Percentiles rank a stretch among this genome's conserved stretches.
These are phyloP conservation scores for Solea senegalensis DNA, from an alignment of 2,113 vertebrate species.

Conservation along the genomic window DNA sequence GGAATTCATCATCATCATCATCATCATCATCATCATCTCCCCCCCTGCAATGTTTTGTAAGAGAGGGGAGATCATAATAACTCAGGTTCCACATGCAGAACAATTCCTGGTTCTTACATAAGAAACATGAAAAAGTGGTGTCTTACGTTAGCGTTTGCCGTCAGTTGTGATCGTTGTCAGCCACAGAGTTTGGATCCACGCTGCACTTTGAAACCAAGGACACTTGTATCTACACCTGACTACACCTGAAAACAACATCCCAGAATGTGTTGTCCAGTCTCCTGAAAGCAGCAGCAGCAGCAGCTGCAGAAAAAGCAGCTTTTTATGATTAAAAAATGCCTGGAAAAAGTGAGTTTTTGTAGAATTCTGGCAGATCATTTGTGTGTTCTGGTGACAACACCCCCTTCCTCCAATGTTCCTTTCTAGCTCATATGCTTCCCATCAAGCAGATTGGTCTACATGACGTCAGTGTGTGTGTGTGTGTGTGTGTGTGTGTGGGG, in stretches of 20 bases:
- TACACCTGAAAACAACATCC: background rate
- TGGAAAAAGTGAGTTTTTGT: conserved; percentile 65
- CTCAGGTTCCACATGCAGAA: conserved; percentile 33
- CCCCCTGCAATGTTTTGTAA: conserved; percentile 41
- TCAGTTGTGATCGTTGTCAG: background rate
- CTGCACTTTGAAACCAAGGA: background rate
- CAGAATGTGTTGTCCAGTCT: conserved; percentile 1
- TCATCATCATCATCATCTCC: conserved; percentile 24
- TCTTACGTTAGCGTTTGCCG: background rate
- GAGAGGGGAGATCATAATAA: conserved; percentile 19
- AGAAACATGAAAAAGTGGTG: no score
- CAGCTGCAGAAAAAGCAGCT: background rate
- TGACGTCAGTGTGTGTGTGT: conserved; percentile 62
- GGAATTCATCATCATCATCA: no score
- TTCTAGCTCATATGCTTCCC: conserved; percentile 76
- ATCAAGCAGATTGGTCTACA: conserved; percentile 67
- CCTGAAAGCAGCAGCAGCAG: conserved; percentile 12
- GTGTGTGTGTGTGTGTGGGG: conserved; percentile 36
- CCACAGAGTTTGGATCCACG: background rate
- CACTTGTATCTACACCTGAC: conserved; percentile 3
- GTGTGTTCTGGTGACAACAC: conserved; percentile 65
- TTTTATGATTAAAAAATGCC: conserved; percentile 12
- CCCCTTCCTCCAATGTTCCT: conserved; percentile 63
- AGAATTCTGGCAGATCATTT: conserved; percentile 54
- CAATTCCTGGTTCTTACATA: background rate